Evolutionary conservation across 2,113 vertebrate species (phyloP), one percentile per base, ranked within the genome.

Genomic region (Hippocampus abdominalis): DNA sequence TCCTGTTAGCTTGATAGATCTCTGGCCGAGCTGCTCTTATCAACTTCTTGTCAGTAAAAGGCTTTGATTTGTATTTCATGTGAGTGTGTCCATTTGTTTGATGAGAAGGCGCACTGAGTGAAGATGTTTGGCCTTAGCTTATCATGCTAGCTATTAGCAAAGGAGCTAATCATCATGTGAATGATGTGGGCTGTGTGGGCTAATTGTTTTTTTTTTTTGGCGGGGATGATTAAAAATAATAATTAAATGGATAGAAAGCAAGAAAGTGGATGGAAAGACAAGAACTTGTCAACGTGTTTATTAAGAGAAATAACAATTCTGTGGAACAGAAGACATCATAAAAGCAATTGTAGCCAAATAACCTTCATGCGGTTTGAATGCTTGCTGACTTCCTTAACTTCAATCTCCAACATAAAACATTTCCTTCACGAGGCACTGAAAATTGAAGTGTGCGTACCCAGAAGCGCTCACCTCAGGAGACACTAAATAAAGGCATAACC

Each of bases 241-340:
- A 79, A 79, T 78, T 36, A 79, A 68, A 75, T 75, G 27, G 74
- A 71, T 56, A 39, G 29, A 74, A 71, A 74, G 66, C 59, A 48
- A 29, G 21, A 73, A 65, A 74, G 68, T 0, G 3, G 70, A 57
- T 68, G 60, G 44, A 69, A 76, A 11, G 53, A 76, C 8, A 72
- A 61, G 70, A 71, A 68, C 63, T 74, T 32, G 70, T 83, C 69
- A 70, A 68, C 80, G 74, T 77, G 69, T 76, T 88, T 89, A 85
- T 89, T 87, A 85, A 79, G 79, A 81, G 82, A 81, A 82, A 84
- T 36, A 49, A 49, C 46, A 6, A 49, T 49, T 49, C 15, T 49
- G 16, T 49, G 1, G 1, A 16, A 84, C 81, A 84, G 77, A 81
- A 78, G 79, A 73, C 82, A 68, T 29, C 40, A 18, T 27, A 76